Evolutionary conservation across 2,888 invertebrate genomes (phyloP).

Genomic region (Tipula helvola): DNA sequence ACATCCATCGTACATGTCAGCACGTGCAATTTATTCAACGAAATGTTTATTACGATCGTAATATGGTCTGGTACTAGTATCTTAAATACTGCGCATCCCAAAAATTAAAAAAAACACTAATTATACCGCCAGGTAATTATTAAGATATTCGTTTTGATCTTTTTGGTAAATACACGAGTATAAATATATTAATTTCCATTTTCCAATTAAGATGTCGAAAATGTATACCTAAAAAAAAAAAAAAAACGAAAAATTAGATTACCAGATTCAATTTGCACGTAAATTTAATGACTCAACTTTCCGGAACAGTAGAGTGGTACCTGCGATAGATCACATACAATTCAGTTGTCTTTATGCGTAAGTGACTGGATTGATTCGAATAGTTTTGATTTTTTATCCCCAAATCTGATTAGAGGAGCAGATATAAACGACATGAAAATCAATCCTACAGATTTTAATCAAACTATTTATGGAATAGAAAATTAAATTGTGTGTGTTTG

Average conservation of each 20-base stretch:
- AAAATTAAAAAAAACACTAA: background rate
- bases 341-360: too few relatives aligned
- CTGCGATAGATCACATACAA: background rate
- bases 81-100: background rate
- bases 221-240: background rate
- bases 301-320: background rate
- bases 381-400: background rate
- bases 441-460: background rate
- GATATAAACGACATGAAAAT: background rate
- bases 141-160: background rate
- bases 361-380: background rate
- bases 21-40: background rate
- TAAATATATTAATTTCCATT: background rate
- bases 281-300: background rate
- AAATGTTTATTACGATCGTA: background rate
- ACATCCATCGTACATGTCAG: background rate
- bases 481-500: background rate
- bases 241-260: background rate
- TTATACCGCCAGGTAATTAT: background rate
- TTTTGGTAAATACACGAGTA: background rate
- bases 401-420: background rate
- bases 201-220: background rate
- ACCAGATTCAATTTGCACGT: background rate
- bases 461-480: background rate
- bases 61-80: background rate